Evolutionary conservation across 2,797 vertebrate species (phyloP).

Genomic region (Avahi laniger): DNA sequence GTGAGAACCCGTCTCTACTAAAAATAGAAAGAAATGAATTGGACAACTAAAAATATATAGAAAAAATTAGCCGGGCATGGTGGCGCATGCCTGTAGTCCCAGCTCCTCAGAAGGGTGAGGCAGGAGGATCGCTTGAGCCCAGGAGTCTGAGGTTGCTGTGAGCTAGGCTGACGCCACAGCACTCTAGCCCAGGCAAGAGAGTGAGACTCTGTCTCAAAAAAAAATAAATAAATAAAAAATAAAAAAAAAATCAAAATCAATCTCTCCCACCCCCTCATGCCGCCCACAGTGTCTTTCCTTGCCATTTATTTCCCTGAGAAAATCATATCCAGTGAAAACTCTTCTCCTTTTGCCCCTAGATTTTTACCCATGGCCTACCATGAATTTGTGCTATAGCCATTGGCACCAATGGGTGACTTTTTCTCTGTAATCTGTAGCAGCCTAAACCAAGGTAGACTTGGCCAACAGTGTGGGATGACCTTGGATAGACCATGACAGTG

Average conservation of each 20-base stretch:
- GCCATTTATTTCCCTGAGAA: conserved; percentile 20
- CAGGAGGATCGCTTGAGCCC: no score
- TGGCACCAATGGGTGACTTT: not conserved
- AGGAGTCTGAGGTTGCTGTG: no score
- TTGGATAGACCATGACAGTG: not conserved
- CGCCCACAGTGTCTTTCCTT: not conserved
- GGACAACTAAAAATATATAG: no score
- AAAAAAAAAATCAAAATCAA: not conserved
- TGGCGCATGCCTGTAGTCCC: no score
- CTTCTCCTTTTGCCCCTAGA: not conserved
- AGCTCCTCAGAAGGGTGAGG: no score
- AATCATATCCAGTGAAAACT: not conserved
- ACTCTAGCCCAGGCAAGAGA: no score
- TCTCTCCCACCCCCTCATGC: rapidly evolving
- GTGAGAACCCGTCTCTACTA: no score
- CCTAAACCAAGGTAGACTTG: not conserved
- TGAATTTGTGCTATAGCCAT: not conserved
- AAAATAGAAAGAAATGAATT: no score
- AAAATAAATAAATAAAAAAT: no score
- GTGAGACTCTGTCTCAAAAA: no score
- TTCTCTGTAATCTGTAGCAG: not conserved
- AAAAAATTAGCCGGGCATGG: no score
- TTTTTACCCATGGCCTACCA: not conserved
- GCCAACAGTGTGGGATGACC: not conserved
- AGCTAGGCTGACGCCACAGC: no score